A percentile compares a stretch with the other conserved stretches of the same genome.
These are phyloP conservation scores for Danio aesculapii DNA, from an alignment of 2,797 vertebrate species.

Conservation along the genomic window DNA sequence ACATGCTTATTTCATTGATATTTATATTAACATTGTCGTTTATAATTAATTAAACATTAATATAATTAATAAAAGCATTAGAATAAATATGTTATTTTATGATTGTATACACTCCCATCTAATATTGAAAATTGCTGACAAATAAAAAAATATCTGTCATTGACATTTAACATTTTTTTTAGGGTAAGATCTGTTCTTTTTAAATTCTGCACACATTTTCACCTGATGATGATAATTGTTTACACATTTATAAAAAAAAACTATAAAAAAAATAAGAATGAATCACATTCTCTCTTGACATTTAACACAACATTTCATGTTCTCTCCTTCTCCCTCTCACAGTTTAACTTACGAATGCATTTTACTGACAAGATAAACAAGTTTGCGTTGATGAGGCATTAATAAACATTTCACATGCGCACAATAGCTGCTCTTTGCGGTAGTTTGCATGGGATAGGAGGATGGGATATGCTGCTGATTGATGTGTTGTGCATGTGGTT, in stretches of 20 bases:
- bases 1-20: no score
- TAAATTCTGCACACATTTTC: no score
- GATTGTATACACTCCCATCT: not conserved
- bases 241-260: not conserved
- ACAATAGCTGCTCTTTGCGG: not conserved
- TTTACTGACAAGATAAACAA: slow-evolving; percentile 10
- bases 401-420: slow-evolving; percentile 8
- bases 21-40: not conserved
- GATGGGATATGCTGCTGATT: not conserved
- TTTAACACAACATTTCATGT: not conserved
- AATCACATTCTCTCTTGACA: no score
- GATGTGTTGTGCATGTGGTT: slow-evolving; percentile 11
- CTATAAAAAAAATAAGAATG: no score
- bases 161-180: no score
- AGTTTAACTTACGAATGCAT: not conserved
- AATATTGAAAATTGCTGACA: not conserved
- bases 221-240: not conserved
- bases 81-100: no score
- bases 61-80: no score
- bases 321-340: not conserved
- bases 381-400: slow-evolving; percentile 5
- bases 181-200: no score
- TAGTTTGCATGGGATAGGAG: not conserved
- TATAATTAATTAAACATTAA: not conserved
- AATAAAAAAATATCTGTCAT: not conserved